A percentile compares a stretch with the other conserved stretches of the same genome.
These are phyloP conservation scores for Agrochola circellaris DNA, from an alignment of 2,888 invertebrate species.

Conservation along the genomic window DNA sequence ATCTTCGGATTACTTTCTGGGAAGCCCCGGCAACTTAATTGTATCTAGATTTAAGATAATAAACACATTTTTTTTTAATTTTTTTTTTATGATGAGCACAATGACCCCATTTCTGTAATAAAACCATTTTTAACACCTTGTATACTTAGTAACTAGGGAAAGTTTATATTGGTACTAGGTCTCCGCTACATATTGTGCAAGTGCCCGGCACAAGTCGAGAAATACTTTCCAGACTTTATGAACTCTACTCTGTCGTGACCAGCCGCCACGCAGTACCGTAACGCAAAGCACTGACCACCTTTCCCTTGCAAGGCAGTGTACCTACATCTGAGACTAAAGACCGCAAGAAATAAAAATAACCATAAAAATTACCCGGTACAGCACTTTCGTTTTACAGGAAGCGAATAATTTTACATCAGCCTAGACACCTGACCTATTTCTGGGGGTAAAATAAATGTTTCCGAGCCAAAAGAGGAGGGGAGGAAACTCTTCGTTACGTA, in stretches of 20 bases:
- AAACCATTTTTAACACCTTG: too few species aligned
- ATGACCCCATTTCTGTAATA: too few species aligned
- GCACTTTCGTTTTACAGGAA: slow-evolving; percentile 39
- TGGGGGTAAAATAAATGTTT: slow-evolving; percentile 55
- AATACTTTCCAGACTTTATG: not conserved
- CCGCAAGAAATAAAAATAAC: slow-evolving; percentile 7
- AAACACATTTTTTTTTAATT: too few species aligned
- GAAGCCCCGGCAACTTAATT: too few species aligned
- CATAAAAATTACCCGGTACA: slow-evolving; percentile 26
- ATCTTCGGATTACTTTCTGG: too few species aligned
- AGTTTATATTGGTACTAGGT: not conserved
- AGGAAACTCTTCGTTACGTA: slow-evolving; percentile 66
- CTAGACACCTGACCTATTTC: slow-evolving; percentile 58
- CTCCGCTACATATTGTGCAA: not conserved
- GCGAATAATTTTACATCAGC: slow-evolving; percentile 50
- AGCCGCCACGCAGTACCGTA: not conserved
- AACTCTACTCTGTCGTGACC: not conserved
- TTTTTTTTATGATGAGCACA: too few species aligned
- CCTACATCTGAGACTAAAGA: slow-evolving; percentile 3
- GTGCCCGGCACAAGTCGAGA: not conserved
- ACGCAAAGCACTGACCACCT: not conserved
- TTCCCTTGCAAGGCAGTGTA: slow-evolving; percentile 6
- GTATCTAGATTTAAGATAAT: too few species aligned
- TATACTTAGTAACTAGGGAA: not conserved
- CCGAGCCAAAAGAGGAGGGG: slow-evolving; percentile 20